These are phyloP conservation scores for Perognathus longimembris DNA, from an alignment of 2,113 vertebrate genomes.

Conservation along the genomic window DNA sequence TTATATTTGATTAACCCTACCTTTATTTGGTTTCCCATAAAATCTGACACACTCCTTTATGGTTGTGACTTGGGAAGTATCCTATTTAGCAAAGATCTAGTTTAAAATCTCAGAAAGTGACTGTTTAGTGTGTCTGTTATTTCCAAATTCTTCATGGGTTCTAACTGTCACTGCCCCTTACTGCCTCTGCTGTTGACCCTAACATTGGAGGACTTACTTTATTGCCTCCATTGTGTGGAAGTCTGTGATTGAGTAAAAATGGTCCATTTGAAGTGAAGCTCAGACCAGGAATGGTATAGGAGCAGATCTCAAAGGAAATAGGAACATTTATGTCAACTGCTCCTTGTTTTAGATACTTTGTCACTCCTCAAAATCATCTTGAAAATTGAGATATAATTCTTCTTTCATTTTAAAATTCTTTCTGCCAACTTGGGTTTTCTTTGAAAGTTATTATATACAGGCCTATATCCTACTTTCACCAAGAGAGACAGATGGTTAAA, in stretches of 20 bases:
- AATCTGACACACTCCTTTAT: neutral
- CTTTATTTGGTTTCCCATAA: neutral
- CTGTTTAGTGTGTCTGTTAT: neutral
- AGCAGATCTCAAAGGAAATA: neutral
- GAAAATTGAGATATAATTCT: slow-evolving; percentile 56
- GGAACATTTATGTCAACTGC: neutral
- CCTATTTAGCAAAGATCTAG: neutral
- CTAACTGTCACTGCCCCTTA: neutral
- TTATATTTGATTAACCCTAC: neutral
- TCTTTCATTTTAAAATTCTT: slow-evolving; percentile 69
- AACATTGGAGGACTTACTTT: neutral
- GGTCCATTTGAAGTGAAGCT: neutral
- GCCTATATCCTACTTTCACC: slow-evolving; percentile 65
- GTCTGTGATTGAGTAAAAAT: neutral
- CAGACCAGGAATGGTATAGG: neutral
- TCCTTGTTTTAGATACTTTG: slow-evolving; percentile 17
- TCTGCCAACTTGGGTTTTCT: slow-evolving; percentile 69
- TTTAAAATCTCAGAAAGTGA: slow-evolving; percentile 15
- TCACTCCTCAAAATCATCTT: slow-evolving; percentile 22
- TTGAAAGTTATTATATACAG: slow-evolving; percentile 54
- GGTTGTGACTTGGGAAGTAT: neutral
- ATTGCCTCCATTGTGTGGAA: neutral
- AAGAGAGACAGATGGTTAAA: slow-evolving; percentile 70
- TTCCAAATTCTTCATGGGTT: neutral
- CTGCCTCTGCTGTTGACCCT: neutral